Conservation (phyloP, 2,113 vertebrate genomes). For the Pelecanus crispus region DNA sequence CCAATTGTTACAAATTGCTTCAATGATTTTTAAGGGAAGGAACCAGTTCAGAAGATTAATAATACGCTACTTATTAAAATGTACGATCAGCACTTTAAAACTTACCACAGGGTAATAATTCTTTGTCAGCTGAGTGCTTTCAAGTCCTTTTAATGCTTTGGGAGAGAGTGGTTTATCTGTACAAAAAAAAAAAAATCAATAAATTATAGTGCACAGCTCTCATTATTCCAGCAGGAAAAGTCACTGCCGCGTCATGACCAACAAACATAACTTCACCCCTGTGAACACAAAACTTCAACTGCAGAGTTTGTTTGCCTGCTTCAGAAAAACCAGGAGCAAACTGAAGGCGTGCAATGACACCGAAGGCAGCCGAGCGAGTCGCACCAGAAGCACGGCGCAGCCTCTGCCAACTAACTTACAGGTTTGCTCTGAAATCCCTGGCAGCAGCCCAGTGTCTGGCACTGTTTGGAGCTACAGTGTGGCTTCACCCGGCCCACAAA, state of each 20-base stretch:
- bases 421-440: background rate
- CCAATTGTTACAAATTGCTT: background rate
- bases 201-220: background rate
- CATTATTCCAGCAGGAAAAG: background rate
- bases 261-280: background rate
- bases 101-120: slow-evolving; percentile 97
- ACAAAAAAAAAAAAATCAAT: slow-evolving; percentile 5
- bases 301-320: background rate
- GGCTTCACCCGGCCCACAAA: background rate
- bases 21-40: slow-evolving; percentile 12
- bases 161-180: slow-evolving; percentile 92
- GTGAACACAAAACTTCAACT: background rate
- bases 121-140: slow-evolving; percentile 87
- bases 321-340: background rate
- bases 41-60: slow-evolving; percentile 17
- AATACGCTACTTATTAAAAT: slow-evolving; percentile 20
- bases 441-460: background rate
- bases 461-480: background rate
- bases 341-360: rapidly evolving
- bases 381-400: background rate
- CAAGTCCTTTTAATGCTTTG: slow-evolving; percentile 85
- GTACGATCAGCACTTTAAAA: slow-evolving; percentile 34
- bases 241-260: background rate
- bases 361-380: rapidly evolving
- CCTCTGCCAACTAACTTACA: background rate